phyloP scores from a whole-genome alignment of 2,113 vertebrate species.

The Dromas ardeola region DNA sequence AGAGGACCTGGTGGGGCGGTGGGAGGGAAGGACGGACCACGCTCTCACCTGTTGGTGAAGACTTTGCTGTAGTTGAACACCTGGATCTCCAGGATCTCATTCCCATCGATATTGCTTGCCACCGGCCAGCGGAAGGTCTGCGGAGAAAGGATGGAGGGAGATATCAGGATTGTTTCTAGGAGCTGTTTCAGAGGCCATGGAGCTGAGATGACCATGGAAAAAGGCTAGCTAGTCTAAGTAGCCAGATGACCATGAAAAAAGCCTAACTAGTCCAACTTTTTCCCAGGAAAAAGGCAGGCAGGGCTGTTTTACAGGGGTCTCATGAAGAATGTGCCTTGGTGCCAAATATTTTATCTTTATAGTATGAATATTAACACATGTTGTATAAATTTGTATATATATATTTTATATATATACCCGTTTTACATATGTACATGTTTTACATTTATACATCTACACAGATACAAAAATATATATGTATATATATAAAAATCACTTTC shows the following conservation, averaged over 20 bases:
- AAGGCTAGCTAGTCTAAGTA: neutral
- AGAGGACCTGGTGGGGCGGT: accelerated
- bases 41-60: constrained; percentile 91
- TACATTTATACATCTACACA: too few relatives aligned
- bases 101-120: constrained; percentile 85
- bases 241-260: too few relatives aligned
- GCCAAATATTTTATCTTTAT: neutral
- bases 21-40: neutral
- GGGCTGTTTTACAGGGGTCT: neutral
- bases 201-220: neutral
- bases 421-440: neutral
- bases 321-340: accelerated
- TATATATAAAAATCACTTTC: neutral
- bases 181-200: neutral
- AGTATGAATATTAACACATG: neutral
- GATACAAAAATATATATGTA: too few relatives aligned
- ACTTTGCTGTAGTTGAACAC: constrained; percentile 98
- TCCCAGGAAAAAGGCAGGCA: neutral
- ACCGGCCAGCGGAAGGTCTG: constrained; percentile 94
- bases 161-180: neutral
- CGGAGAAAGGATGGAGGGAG: neutral
- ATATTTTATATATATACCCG: neutral
- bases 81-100: constrained; percentile 93
- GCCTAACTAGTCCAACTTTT: neutral
- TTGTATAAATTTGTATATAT: neutral